phyloP scores from a whole-genome alignment of 1,140 invertebrate species.

The Drosophila ohnishii region DNA sequence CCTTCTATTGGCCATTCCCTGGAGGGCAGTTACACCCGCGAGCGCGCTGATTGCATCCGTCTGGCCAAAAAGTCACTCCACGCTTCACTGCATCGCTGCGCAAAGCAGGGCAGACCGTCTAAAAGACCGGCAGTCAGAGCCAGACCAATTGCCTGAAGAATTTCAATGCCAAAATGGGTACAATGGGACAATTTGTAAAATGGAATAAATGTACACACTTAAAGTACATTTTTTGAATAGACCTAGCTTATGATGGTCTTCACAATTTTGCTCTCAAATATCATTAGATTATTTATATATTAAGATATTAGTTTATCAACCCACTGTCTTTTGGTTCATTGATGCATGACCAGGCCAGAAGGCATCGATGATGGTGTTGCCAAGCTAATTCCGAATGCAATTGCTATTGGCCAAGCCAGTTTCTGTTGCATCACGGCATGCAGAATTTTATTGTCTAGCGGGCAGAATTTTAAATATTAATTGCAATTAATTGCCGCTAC shows the following conservation, averaged over 20 bases:
- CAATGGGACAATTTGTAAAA: neutral
- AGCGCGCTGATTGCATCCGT: conserved; percentile 57
- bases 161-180: conserved; percentile 62
- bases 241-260: neutral
- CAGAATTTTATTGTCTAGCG: conserved; percentile 56
- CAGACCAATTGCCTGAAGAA: conserved; percentile 29
- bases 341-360: conserved; percentile 44
- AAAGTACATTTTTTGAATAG: no score
- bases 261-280: neutral
- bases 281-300: neutral
- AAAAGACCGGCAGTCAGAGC: conserved; percentile 20
- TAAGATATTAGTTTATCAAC: neutral
- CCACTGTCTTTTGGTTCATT: conserved; percentile 21
- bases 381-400: conserved; percentile 53
- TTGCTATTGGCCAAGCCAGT: conserved; percentile 42
- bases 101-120: conserved; percentile 51
- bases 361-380: conserved; percentile 46
- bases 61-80: conserved; percentile 51
- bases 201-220: neutral
- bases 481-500: conserved; percentile 59
- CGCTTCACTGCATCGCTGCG: conserved; percentile 62
- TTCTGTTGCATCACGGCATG: conserved; percentile 21
- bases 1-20: conserved; percentile 43
- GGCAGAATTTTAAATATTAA: conserved; percentile 63
- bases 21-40: conserved; percentile 34